A percentile compares a stretch with the other conserved stretches of the same genome.
Conservation (phyloP, 1,140 invertebrate species). For the Physella acuta region DNA sequence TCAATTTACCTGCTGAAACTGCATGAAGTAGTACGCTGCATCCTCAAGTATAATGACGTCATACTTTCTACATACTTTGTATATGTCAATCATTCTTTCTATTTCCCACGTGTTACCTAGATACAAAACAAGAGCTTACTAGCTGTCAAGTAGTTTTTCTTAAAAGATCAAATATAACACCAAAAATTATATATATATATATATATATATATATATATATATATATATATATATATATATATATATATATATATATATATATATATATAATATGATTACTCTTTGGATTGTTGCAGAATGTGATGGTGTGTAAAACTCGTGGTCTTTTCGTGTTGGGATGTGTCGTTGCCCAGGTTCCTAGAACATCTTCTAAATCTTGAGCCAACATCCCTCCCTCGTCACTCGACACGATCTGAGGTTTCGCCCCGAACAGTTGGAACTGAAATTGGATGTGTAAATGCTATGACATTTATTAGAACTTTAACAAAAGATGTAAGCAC, state of each 20-base stretch:
- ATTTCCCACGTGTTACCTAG: slow-evolving; percentile 57
- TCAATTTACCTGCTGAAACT: slow-evolving; percentile 64
- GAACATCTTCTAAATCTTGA: background rate
- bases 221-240: too few species aligned
- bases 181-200: too few species aligned
- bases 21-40: slow-evolving; percentile 77
- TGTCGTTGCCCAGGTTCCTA: background rate
- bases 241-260: too few species aligned
- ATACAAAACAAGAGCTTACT: too few species aligned
- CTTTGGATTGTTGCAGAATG: background rate
- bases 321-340: background rate
- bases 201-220: too few species aligned
- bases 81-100: slow-evolving; percentile 70
- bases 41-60: slow-evolving; percentile 79
- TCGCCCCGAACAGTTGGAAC: background rate
- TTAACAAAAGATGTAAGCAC: too few species aligned
- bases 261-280: too few species aligned
- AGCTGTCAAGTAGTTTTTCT: too few species aligned
- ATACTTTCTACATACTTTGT: slow-evolving; percentile 72
- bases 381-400: background rate
- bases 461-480: too few species aligned
- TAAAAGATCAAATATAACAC: too few species aligned
- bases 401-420: background rate
- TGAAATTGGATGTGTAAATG: too few species aligned
- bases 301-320: background rate